These are phyloP conservation scores for Adelphocoris suturalis DNA, from an alignment of 2,888 invertebrate genomes.

Conservation along the genomic window DNA sequence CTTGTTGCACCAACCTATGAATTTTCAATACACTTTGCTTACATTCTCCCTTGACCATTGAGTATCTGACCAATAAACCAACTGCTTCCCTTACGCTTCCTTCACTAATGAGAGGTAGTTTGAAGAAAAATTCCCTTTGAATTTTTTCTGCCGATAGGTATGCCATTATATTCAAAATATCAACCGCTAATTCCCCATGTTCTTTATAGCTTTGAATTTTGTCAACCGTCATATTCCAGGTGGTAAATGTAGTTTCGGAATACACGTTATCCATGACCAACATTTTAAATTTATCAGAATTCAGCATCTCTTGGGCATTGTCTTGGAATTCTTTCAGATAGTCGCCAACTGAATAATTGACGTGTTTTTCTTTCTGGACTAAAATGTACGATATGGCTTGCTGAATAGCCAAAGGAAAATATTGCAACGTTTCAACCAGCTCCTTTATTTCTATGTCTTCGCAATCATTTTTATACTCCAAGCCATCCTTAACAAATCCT, in stretches of 20 bases:
- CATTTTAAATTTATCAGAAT: background rate
- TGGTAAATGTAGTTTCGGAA: background rate
- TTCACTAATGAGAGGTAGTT: background rate
- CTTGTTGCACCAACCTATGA: conserved; percentile 26
- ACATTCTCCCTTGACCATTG: conserved; percentile 2
- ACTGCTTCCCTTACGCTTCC: background rate
- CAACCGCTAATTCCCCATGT: background rate
- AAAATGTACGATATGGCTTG: conserved; percentile 24
- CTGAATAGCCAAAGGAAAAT: background rate
- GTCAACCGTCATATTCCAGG: conserved; percentile 4
- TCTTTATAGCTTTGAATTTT: background rate
- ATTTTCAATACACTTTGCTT: background rate
- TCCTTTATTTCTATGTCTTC: background rate
- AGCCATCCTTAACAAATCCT: background rate
- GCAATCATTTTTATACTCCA: background rate
- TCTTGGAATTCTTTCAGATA: background rate
- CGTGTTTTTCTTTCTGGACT: background rate
- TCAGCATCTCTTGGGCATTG: background rate
- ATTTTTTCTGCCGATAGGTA: background rate
- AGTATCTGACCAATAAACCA: background rate
- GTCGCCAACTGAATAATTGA: background rate
- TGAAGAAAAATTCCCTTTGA: background rate
- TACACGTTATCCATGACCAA: background rate
- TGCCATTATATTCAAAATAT: background rate
- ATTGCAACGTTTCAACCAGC: background rate